Base-by-base conservation (phyloP, 2,113 vertebrate species). In the Lampris megalopsis region DNA sequence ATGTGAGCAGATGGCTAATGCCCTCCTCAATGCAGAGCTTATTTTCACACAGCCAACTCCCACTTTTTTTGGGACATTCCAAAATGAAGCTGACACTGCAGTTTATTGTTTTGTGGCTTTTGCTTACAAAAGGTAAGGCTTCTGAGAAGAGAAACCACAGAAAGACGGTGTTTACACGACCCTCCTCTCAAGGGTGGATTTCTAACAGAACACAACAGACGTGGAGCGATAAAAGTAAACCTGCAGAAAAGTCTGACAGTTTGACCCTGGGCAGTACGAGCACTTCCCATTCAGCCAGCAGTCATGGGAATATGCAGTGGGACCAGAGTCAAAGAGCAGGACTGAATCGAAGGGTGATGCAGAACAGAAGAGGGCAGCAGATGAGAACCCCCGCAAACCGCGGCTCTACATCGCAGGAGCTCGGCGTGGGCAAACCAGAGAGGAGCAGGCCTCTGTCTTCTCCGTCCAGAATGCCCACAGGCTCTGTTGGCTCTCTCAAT, bases 401-500 rank as follows among this genome's bases (percentile, higher is more conserved):
- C 5, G 50, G 83, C 0, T 82, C 91, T 50, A 94, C 95, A 93
- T 82, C 95, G 49, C 93, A 94, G 64, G 95, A 95, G 24, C 24
- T 24, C 24, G 24, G 24, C 24, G 24, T 24, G 24, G 24, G 24
- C 24, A 24, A 24, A 24, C 24, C 24, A 24, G 24, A 24, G 24
- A 24, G 24, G 24, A 24, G 24, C 24, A 24, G 24, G 24, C 24
- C 24, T 24, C 24, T 24, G 24, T 24, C 24, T 24, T 24, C 24
- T 24, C 24, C 24, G 0, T 24, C 24, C 24, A 24, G 24, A 24
- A 24, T 24, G 24, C 24, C 24, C 24, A 24, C 24, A 24, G 24
- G 24, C 24, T 24, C 24, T 24, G 93, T 95, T 56, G 94, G 94
- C 58, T 97, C 96, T 3, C 97, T 97, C 50, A 98, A 97, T 63